Evolutionary conservation across 1,140 invertebrate genomes (phyloP).

Genomic region (Orius laevigatus): DNA sequence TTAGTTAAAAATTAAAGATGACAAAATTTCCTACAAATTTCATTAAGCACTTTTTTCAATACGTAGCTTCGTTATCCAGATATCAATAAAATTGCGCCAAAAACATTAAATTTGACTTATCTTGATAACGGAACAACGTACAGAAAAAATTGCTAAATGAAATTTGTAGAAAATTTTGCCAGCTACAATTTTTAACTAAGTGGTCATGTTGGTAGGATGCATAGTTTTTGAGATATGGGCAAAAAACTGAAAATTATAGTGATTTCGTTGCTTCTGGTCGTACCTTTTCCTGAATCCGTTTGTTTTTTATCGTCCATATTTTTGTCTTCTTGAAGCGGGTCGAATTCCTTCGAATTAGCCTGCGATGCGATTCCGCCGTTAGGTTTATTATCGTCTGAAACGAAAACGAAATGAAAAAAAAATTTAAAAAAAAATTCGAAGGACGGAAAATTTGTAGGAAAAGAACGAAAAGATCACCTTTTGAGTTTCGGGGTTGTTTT

Average conservation of each 20-base stretch:
- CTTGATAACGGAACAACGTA: background rate
- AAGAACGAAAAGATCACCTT: no score
- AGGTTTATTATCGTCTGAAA: constrained; percentile 17
- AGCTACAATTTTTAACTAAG: no score
- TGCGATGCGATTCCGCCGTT: constrained; percentile 15
- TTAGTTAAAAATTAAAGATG: no score
- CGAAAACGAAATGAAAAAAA: constrained; percentile 1
- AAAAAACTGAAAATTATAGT: background rate
- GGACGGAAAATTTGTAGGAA: background rate
- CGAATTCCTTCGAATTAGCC: constrained; percentile 19
- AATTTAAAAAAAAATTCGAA: background rate
- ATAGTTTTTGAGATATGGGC: no score
- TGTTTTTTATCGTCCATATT: constrained; percentile 14
- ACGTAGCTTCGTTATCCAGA: background rate
- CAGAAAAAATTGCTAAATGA: background rate
- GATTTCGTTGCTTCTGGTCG: background rate
- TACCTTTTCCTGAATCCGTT: constrained; percentile 15
- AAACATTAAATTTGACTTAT: background rate
- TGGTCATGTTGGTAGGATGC: no score
- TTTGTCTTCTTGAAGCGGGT: constrained; percentile 17
- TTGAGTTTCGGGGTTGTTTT: no score
- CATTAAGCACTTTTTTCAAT: no score
- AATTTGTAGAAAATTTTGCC: background rate
- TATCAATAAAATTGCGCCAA: background rate
- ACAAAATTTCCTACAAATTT: no score